These are phyloP conservation scores for Thinocorus orbignyianus DNA, from an alignment of 2,113 vertebrate genomes.

Conservation along the genomic window DNA sequence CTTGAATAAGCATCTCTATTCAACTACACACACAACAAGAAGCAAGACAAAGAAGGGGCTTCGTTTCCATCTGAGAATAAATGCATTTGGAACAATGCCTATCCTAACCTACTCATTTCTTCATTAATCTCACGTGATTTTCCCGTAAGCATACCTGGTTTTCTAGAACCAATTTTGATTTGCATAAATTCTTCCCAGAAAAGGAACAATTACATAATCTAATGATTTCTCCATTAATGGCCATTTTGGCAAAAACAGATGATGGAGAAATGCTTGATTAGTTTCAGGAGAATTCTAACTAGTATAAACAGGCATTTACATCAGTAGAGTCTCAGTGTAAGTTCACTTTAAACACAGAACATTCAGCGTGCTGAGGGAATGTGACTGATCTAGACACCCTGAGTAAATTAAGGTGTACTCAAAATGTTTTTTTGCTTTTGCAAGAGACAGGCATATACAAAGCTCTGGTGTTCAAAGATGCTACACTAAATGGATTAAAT, in stretches of 20 bases:
- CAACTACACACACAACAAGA: neutral
- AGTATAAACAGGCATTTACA: neutral
- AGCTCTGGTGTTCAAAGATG: neutral
- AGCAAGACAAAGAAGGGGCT: neutral
- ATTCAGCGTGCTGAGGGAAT: neutral
- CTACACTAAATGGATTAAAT: neutral
- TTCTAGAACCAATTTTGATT: neutral
- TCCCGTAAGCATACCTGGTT: neutral
- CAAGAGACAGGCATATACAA: neutral
- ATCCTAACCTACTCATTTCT: neutral
- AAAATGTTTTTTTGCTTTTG: neutral
- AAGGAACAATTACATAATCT: neutral
- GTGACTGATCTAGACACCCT: neutral
- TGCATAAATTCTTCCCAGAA: conserved; percentile 38
- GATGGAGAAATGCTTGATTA: neutral
- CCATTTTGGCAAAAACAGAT: neutral
- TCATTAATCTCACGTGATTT: neutral
- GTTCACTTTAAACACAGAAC: neutral
- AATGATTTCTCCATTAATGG: conserved; percentile 17
- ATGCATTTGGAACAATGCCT: neutral
- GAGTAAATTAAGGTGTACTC: neutral
- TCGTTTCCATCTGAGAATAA: neutral
- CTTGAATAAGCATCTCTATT: neutral
- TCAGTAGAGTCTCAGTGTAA: neutral
- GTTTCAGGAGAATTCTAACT: neutral